Evolutionary conservation across 2,113 vertebrate genomes (phyloP), one percentile per base, ranked within the genome.

Genomic region (Brachionichthys hirsutus): DNA sequence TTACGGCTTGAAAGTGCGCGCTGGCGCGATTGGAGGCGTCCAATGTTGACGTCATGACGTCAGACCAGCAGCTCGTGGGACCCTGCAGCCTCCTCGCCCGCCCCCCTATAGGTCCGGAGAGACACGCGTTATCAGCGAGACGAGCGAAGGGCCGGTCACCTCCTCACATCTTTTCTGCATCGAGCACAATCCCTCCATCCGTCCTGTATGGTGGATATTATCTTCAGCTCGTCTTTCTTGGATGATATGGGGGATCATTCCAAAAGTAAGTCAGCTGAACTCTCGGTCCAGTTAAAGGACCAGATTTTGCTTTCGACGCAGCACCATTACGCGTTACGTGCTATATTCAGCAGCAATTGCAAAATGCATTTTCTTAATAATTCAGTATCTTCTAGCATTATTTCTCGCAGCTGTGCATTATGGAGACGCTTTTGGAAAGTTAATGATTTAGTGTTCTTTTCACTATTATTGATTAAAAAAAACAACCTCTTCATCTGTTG

Each of bases 241-340:
- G 93, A 93, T 94, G 94, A 94, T 92, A 98, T 97, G 96, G 95
- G 95, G 91, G 96, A 98, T 91, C 95, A 93, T 89, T 90, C 94
- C 89, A 94, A 97, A 94, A 98, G 96, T 98, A 93, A 98, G 96
- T 95, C 57, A n/a, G 34, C 43, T 6, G 0, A 45, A 36, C 55
- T 40, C 52, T 22, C 17, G 24, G 15, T 11, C 48, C 43, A 47
- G 2, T 62, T 70, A 1, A 62, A 43, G 24, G 9, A 53, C 18
- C 53, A 65, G 52, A 69, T 67, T 76, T 64, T 41, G 42, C 68
- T 73, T 62, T 70, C 58, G 72, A 36, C 40, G 70, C 50, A 44
- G 67, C 34, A 17, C n/a, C 45, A 16, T 58, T 50, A 30, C 10
- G 44, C 19, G 63, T 58, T 62, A 17, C 17, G 36, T 42, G 55